phyloP scores from a whole-genome alignment of 1,140 invertebrate species.

The Bombus superbus region DNA sequence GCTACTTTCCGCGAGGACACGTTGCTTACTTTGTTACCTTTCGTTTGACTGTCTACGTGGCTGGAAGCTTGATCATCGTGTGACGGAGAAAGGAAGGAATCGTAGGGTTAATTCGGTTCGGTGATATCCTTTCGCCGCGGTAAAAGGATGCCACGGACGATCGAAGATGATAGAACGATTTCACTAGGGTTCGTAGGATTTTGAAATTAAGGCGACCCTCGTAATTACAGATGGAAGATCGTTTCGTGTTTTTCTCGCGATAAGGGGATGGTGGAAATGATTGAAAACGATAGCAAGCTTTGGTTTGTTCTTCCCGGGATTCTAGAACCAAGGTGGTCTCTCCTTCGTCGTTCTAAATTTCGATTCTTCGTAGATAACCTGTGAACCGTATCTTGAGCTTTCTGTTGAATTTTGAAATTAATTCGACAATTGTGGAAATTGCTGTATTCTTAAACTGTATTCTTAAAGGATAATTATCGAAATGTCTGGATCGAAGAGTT shows the following conservation, averaged over 20 bases:
- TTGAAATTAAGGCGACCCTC: not conserved
- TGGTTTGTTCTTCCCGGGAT: too few relatives aligned
- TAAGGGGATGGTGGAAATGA: not conserved
- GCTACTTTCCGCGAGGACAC: slow-evolving; percentile 18
- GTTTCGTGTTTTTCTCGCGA: not conserved
- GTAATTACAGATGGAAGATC: not conserved
- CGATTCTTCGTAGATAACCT: not conserved
- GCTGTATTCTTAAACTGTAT: not conserved
- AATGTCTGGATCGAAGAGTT: not conserved
- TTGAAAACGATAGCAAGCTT: not conserved
- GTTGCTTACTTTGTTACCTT: slow-evolving; percentile 22
- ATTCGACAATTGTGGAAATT: too few relatives aligned
- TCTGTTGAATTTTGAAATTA: not conserved
- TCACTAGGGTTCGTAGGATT: too few relatives aligned
- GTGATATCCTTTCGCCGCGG: not conserved
- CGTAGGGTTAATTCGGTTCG: not conserved
- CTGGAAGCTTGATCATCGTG: slow-evolving; percentile 2
- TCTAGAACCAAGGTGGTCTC: not conserved
- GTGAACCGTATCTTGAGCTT: not conserved
- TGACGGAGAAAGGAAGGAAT: not conserved
- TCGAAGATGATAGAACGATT: not conserved
- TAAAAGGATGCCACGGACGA: not conserved
- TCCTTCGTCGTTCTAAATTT: not conserved
- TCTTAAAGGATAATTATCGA: not conserved
- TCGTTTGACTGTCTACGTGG: slow-evolving; percentile 17